Evolutionary conservation across 1,140 invertebrate species (phyloP).

Genomic region (Drosophila lowei): DNA sequence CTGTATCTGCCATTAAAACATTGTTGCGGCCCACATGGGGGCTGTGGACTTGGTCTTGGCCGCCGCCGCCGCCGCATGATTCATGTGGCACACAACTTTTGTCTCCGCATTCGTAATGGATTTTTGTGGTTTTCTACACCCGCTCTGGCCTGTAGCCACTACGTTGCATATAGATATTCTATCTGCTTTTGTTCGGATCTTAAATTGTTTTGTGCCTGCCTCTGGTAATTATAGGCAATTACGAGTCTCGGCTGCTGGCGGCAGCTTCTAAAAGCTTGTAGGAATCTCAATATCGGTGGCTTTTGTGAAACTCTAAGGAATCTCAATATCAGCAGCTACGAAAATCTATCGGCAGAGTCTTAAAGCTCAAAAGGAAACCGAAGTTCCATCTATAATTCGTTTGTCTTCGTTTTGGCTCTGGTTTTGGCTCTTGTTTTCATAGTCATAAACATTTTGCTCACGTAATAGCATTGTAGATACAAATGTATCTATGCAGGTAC

Average conservation of each 20-base stretch:
- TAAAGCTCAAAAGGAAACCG: background rate
- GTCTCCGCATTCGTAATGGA: constrained; percentile 72
- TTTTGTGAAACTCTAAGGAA: constrained; percentile 14
- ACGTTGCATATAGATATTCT: constrained; percentile 25
- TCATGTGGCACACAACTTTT: constrained; percentile 66
- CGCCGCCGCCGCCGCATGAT: constrained; percentile 44
- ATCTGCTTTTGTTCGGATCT: constrained; percentile 22
- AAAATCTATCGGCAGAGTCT: background rate
- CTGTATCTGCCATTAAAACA: background rate
- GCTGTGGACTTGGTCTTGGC: constrained; percentile 24
- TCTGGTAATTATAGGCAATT: constrained; percentile 66
- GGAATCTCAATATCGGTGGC: constrained; percentile 20
- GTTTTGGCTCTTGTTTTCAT: constrained; percentile 27
- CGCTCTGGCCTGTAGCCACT: background rate
- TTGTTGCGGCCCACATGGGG: constrained; percentile 18
- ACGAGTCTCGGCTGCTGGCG: constrained; percentile 29
- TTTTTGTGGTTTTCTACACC: constrained; percentile 61
- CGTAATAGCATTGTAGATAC: constrained; percentile 44
- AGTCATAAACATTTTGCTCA: constrained; percentile 51
- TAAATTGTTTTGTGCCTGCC: constrained; percentile 3
- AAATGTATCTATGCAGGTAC: constrained; percentile 38
- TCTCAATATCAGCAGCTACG: constrained; percentile 8
- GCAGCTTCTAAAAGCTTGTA: constrained; percentile 22
- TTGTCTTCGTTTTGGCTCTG: constrained; percentile 5
- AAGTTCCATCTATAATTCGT: constrained; percentile 25